A percentile compares a stretch with the other conserved stretches of the same genome.
Conservation (phyloP, 53 echinoderm and acorn worm species). For the Zoroaster sp. region DNA sequence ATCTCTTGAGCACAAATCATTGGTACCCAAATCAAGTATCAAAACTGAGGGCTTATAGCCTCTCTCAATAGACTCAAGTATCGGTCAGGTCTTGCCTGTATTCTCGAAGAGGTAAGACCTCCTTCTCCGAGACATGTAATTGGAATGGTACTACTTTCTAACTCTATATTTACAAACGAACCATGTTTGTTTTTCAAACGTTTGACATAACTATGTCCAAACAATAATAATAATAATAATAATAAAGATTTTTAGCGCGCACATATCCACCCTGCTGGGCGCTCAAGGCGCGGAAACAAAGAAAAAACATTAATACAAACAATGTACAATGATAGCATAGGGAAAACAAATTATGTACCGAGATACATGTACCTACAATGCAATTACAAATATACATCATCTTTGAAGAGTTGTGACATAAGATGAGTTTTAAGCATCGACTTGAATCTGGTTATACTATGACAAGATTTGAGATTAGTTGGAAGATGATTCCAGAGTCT, state of each 20-base stretch:
- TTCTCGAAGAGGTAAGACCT: not conserved
- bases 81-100: not conserved
- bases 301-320: too few species aligned
- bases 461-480: too few species aligned
- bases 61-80: not conserved
- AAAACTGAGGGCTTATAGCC: not conserved
- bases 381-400: not conserved
- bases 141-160: not conserved
- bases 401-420: too few species aligned
- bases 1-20: not conserved
- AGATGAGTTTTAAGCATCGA: too few species aligned
- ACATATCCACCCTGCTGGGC: not conserved
- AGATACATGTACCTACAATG: not conserved
- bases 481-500: too few species aligned
- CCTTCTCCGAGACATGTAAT: not conserved
- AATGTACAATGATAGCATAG: not conserved
- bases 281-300: too few species aligned
- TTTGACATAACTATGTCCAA: conserved; percentile 3
- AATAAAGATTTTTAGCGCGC: not conserved
- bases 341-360: too few species aligned
- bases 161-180: not conserved
- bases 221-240: too few species aligned
- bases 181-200: not conserved
- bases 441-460: too few species aligned
- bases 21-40: conserved; percentile 30